phyloP scores from a whole-genome alignment of 2,113 vertebrate genomes.

The Calidris pugnax region DNA sequence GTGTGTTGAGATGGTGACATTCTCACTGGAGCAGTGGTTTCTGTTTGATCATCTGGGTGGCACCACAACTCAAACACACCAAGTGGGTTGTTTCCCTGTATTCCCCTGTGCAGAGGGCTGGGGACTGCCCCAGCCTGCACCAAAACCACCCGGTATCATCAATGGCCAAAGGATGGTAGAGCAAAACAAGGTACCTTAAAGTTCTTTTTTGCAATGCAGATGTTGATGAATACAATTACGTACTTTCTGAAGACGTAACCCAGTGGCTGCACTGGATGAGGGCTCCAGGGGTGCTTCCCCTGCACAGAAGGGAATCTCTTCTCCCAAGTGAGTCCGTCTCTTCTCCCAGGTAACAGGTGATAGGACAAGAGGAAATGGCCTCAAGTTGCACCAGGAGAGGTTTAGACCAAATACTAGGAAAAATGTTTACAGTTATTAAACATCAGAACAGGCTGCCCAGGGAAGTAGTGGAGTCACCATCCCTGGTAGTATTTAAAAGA shows the following conservation, averaged over 20 bases:
- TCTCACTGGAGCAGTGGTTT: neutral
- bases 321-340: no score
- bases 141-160: neutral
- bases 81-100: neutral
- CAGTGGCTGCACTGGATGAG: neutral
- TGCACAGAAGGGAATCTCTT: neutral
- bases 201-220: neutral
- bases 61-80: neutral
- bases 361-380: no score
- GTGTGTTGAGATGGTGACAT: fast-evolving
- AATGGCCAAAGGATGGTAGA: fast-evolving
- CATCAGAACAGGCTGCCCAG: no score
- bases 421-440: no score
- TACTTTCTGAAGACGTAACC: neutral
- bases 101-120: neutral
- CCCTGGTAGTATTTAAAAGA: no score
- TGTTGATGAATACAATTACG: fast-evolving
- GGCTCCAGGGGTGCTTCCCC: neutral
- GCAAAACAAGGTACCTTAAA: neutral
- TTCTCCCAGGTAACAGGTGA: no score
- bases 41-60: neutral
- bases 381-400: no score
- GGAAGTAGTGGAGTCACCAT: no score
- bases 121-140: neutral
- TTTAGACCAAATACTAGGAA: no score